Conservation (phyloP, 2,113 vertebrate genomes). For the Silurus asotus region DNA sequence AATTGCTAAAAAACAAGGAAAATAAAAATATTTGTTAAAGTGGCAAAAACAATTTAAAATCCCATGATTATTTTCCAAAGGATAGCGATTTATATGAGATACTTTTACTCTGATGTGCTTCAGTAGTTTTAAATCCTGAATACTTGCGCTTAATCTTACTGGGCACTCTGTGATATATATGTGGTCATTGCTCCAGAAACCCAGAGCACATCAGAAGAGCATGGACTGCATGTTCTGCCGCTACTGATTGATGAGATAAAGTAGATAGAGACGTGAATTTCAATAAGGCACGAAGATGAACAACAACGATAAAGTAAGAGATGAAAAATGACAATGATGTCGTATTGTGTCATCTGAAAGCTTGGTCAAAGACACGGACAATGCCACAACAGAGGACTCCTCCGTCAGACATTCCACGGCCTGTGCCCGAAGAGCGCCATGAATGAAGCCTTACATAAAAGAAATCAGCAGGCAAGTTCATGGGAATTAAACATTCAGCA, state of each 20-base stretch:
- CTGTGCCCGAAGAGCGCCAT: constrained; percentile 40
- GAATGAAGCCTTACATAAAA: constrained; percentile 45
- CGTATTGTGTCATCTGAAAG: constrained; percentile 49
- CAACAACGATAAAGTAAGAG: constrained; percentile 54
- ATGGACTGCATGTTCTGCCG: constrained; percentile 27
- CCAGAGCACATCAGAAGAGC: not conserved
- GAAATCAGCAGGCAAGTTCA: constrained; percentile 56
- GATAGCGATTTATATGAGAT: not conserved
- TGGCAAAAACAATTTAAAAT: not conserved
- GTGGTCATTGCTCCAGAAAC: constrained; percentile 1
- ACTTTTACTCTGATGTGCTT: not conserved
- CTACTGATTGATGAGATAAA: constrained; percentile 40
- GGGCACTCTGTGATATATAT: not conserved
- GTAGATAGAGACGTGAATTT: constrained; percentile 42
- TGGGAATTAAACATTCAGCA: constrained; percentile 52
- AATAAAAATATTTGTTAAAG: not conserved
- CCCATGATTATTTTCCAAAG: not conserved
- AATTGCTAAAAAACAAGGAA: not conserved
- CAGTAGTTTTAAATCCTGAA: not conserved
- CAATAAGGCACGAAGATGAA: constrained; percentile 48
- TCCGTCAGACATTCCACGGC: constrained; percentile 44
- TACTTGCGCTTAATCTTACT: not conserved
- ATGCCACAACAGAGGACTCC: constrained; percentile 46
- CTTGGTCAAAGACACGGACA: constrained; percentile 45
- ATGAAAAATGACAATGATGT: constrained; percentile 55